Conservation (phyloP, 1,140 invertebrate genomes). For the Drosophila varians region DNA sequence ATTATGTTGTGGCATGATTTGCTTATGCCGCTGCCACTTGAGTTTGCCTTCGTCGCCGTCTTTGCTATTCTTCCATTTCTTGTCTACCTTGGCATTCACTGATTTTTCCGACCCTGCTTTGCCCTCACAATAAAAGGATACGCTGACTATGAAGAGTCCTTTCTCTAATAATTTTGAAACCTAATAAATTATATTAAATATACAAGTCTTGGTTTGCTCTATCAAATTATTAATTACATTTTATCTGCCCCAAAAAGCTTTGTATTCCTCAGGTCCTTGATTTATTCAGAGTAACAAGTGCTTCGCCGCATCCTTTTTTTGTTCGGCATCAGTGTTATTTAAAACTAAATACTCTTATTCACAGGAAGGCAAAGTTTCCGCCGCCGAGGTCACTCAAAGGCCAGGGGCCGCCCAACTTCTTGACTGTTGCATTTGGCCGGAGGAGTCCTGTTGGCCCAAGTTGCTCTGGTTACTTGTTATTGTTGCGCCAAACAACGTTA, state of each 20-base stretch:
- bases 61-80: conserved; percentile 5
- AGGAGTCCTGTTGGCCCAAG: conserved; percentile 18
- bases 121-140: not conserved
- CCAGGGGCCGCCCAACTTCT: conserved; percentile 37
- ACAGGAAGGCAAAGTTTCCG: conserved; percentile 42
- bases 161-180: not conserved
- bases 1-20: conserved; percentile 73
- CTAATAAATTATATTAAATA: not conserved
- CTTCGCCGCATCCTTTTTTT: not conserved
- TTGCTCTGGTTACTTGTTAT: conserved; percentile 22
- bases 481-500: conserved; percentile 17
- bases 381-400: conserved; percentile 35
- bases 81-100: conserved; percentile 8
- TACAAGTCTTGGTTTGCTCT: too few relatives aligned
- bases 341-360: conserved; percentile 64
- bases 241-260: not conserved
- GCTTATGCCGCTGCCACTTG: conserved; percentile 64
- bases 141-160: not conserved
- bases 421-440: conserved; percentile 65
- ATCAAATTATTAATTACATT: not conserved
- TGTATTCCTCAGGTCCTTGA: not conserved
- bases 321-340: conserved; percentile 64
- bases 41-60: conserved; percentile 23
- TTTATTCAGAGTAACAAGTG: not conserved
- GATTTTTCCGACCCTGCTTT: conserved; percentile 27